These are phyloP conservation scores for Holothuria leucospilota DNA, from an alignment of 53 echinoderm and acorn worm genomes.

Conservation along the genomic window DNA sequence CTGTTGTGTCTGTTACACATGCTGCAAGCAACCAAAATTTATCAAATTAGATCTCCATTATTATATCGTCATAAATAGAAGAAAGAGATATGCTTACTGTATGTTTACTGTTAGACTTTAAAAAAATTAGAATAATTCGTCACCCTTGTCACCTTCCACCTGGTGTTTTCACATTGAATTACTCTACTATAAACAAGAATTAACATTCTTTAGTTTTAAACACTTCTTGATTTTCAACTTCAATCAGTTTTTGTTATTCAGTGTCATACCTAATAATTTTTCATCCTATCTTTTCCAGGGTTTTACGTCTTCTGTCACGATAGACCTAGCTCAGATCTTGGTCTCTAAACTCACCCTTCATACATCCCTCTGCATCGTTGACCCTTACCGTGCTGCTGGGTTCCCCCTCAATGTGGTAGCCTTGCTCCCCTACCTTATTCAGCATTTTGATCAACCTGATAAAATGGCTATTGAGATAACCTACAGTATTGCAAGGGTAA, in stretches of 20 bases:
- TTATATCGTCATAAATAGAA: too few species aligned
- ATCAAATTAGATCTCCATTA: too few species aligned
- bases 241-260: neutral
- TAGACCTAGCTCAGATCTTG: conserved; percentile 89
- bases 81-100: too few species aligned
- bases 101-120: too few species aligned
- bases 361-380: conserved; percentile 79
- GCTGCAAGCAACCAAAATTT: too few species aligned
- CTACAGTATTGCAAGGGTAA: conserved; percentile 85
- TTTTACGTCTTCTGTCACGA: conserved; percentile 92
- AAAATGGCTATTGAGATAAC: conserved; percentile 85
- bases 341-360: conserved; percentile 87
- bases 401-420: conserved; percentile 99
- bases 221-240: too few species aligned
- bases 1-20: too few species aligned
- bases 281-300: conserved; percentile 63
- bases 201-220: too few species aligned
- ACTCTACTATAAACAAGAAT: too few species aligned
- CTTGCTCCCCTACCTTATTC: conserved; percentile 90
- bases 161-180: too few species aligned
- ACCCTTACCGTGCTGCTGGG: conserved; percentile 88
- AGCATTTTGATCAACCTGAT: conserved; percentile 90
- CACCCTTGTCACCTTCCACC: too few species aligned
- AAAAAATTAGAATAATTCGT: too few species aligned
- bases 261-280: neutral